These are phyloP conservation scores for Drosophila novamexicana DNA, from an alignment of 1,140 invertebrate species.

Conservation along the genomic window DNA sequence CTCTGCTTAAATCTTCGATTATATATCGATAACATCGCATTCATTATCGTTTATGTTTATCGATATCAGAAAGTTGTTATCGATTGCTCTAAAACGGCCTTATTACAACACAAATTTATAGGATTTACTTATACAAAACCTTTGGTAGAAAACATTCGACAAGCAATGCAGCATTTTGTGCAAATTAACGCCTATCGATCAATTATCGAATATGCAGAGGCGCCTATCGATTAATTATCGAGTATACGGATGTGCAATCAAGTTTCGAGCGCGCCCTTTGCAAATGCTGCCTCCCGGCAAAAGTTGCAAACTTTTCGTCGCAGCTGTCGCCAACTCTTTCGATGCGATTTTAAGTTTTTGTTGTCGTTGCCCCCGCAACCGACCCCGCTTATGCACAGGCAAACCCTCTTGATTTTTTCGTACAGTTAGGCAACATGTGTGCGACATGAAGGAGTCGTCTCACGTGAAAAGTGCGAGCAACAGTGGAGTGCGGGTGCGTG, in stretches of 20 bases:
- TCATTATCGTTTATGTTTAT: too few species aligned
- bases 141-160: too few species aligned
- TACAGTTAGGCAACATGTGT: conserved; percentile 14
- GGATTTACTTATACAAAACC: not conserved
- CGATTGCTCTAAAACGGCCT: too few species aligned
- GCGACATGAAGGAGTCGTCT: not conserved
- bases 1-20: too few species aligned
- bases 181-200: not conserved
- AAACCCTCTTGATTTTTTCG: conserved; percentile 2
- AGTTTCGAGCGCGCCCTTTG: conserved; percentile 21
- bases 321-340: conserved; percentile 28
- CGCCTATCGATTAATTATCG: conserved; percentile 27
- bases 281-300: not conserved
- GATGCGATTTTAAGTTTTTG: conserved; percentile 20
- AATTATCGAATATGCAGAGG: too few species aligned
- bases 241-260: conserved; percentile 23
- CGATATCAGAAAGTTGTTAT: too few species aligned
- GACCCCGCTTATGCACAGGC: too few species aligned
- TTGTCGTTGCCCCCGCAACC: not conserved
- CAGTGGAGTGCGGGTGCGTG: not conserved
- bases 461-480: not conserved
- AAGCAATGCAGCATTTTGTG: not conserved
- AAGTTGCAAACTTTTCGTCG: conserved; percentile 19
- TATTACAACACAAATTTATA: too few species aligned
- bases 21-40: too few species aligned